Percentiles rank a stretch among this genome's conserved stretches.
phyloP scores from a whole-genome alignment of 2,797 vertebrate species.

The Xiphorhynchus erythropygius region DNA sequence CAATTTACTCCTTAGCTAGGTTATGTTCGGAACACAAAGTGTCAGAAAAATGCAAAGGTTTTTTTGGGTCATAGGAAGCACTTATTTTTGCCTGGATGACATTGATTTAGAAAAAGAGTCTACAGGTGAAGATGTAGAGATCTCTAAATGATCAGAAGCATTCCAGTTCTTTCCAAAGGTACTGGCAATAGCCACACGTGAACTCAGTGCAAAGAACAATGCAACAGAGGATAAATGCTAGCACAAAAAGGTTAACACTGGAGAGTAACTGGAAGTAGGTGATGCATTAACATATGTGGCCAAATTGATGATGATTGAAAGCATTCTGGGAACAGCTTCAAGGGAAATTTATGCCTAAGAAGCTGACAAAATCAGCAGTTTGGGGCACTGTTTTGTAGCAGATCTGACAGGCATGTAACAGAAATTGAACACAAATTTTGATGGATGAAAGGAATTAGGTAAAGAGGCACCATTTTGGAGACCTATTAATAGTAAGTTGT shows the following conservation, averaged over 20 bases:
- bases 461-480: not conserved
- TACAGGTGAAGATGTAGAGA: not conserved
- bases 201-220: not conserved
- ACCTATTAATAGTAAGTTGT: not conserved
- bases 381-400: not conserved
- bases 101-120: not conserved
- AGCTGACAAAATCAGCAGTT: not conserved
- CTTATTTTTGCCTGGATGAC: not conserved
- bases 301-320: not conserved
- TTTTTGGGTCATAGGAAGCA: not conserved
- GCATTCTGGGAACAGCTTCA: not conserved
- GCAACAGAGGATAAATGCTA: rapidly evolving
- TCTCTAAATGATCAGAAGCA: not conserved
- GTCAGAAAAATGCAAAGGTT: not conserved
- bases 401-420: not conserved
- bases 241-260: not conserved
- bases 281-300: not conserved
- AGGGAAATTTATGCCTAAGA: not conserved
- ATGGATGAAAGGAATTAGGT: not conserved
- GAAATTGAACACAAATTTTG: not conserved
- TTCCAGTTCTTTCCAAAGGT: not conserved
- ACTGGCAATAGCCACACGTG: not conserved
- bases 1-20: not conserved
- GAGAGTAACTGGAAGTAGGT: not conserved
- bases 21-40: not conserved